Percentiles rank a stretch among this genome's conserved stretches.
Evolutionary conservation across 2,797 vertebrate genomes (phyloP).

Genomic region (Melopsittacus undulatus): DNA sequence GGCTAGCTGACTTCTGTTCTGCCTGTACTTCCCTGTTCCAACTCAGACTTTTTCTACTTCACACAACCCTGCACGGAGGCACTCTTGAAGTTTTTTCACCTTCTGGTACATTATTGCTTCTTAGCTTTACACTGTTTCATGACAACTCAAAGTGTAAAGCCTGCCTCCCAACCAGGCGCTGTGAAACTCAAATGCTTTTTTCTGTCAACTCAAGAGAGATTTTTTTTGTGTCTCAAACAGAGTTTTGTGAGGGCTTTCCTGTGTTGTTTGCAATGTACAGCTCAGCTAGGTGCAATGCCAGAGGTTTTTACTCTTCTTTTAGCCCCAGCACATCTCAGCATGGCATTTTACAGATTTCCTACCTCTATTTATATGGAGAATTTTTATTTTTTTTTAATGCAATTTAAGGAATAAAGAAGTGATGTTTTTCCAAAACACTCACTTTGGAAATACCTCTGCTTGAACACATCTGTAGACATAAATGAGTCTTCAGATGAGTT

Average conservation of each 20-base stretch:
- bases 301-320: neutral
- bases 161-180: neutral
- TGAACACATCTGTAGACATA: neutral
- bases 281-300: neutral
- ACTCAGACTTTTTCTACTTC: neutral
- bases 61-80: neutral
- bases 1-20: neutral
- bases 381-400: neutral
- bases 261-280: fast-evolving
- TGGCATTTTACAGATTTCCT: neutral
- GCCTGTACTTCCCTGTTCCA: neutral
- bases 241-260: neutral
- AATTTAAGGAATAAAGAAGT: neutral
- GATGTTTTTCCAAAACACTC: neutral
- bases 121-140: neutral
- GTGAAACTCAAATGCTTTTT: neutral
- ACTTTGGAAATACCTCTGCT: neutral
- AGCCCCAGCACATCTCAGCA: fast-evolving
- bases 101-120: neutral
- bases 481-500: neutral
- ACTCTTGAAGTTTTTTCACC: neutral
- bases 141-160: neutral
- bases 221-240: neutral
- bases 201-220: neutral
- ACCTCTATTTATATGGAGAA: neutral